phyloP scores from a whole-genome alignment of 2,113 vertebrate genomes.

The Colossoma macropomum region DNA sequence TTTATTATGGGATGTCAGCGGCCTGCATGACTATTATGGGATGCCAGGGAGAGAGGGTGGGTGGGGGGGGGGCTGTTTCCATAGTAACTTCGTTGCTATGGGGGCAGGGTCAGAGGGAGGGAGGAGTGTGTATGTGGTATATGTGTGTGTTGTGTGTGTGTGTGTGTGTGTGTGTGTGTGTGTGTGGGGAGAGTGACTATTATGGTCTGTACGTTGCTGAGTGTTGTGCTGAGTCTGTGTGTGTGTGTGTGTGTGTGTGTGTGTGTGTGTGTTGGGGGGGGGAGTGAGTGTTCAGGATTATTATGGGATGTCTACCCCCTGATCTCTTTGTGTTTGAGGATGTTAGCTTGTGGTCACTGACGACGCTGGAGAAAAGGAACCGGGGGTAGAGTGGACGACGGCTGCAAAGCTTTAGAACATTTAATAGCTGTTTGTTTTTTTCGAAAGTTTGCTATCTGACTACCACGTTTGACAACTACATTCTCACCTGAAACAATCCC shows the following conservation, averaged over 20 bases:
- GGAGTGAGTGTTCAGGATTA: conserved; percentile 73
- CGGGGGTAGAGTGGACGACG: conserved; percentile 70
- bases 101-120: conserved; percentile 77
- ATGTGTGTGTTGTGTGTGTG: too few species aligned
- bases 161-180: conserved; percentile 67
- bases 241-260: conserved; percentile 36
- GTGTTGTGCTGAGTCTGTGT: conserved; percentile 80
- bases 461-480: conserved; percentile 11
- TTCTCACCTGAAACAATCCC: conserved; percentile 23
- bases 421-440: conserved; percentile 12
- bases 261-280: conserved; percentile 67
- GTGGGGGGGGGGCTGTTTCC: conserved; percentile 71
- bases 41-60: conserved; percentile 67
- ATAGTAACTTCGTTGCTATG: conserved; percentile 83
- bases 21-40: conserved; percentile 80
- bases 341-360: conserved; percentile 71
- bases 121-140: conserved; percentile 69
- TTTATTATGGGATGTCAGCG: conserved; percentile 80
- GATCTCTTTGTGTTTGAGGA: conserved; percentile 82
- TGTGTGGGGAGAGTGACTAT: conserved; percentile 76
- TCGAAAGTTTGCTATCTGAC: conserved; percentile 16
- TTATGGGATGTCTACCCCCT: conserved; percentile 86
- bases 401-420: conserved; percentile 45
- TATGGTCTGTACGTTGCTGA: conserved; percentile 86
- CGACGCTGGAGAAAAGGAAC: conserved; percentile 75